Evolutionary conservation across 1,140 invertebrate species (phyloP), one percentile per base, ranked within the genome.

Genomic region (Ganaspis sp.): DNA sequence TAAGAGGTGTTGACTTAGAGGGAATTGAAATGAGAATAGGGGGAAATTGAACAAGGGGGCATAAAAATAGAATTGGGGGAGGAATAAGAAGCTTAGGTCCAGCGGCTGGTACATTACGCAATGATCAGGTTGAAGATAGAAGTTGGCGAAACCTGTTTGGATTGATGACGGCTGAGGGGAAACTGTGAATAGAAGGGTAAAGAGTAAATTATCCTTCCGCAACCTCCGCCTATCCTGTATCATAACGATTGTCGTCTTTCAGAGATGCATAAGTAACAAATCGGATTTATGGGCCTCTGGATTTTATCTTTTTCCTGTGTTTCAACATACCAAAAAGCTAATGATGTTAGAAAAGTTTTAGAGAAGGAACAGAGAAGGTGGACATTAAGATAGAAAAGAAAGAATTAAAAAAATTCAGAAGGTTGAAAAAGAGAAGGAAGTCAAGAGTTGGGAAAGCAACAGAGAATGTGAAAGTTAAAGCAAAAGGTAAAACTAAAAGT

Each of bases 61-160:
- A 23, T 21, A 19, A 40, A 40, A 40, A 40, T 42, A 49, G n/a
- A 72, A 54, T 74, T 79, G 74, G 54, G 53, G 17, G 37, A 23
- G 37, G 29, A 54, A 34, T 26, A 4, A 45, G 38, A 21, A 42
- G 72, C 58, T 38, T 42, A 72, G 73, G 15, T 21, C 34, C 37
- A 49, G 40, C 29, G 73, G 77, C 79, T 81, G 75, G 79, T 79
- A 82, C 77, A 78, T 83, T 83, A 83, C 82, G 82, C 82, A 83
- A 83, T 71, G 80, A 80, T 81, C 82, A 72, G 77, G 80, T 80
- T 76, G 70, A 64, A 76, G 82, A 83, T 83, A 81, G 76, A 83
- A 78, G 79, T 78, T 69, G 77, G 78, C 73, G 77, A 87, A 88
- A 88, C 87, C 85, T 84, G 87, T 88, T 88, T 86, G 58, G 80